Percentiles rank a stretch among this genome's conserved stretches.
These are phyloP conservation scores for Dicaeum eximium DNA, from an alignment of 2,113 vertebrate species.

Conservation along the genomic window DNA sequence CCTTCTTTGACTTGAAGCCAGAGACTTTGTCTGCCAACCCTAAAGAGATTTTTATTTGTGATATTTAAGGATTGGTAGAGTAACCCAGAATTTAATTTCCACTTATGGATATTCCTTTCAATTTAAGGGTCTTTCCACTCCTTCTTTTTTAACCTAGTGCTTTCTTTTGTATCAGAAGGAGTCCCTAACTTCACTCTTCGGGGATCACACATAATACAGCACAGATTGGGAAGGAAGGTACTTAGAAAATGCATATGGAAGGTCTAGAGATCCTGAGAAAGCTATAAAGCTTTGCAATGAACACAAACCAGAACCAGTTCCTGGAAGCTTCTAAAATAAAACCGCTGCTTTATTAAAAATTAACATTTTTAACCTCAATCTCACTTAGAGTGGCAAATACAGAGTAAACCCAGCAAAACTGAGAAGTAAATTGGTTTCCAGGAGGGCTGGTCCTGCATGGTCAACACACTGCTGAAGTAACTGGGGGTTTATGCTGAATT, in stretches of 20 bases:
- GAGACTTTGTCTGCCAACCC: background rate
- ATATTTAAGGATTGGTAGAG: background rate
- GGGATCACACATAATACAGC: background rate
- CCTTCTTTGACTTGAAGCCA: background rate
- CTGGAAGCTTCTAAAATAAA: conserved; percentile 14
- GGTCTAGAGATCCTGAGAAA: background rate
- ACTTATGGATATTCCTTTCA: background rate
- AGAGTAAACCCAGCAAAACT: background rate
- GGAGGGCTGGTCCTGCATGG: background rate
- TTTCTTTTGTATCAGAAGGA: background rate
- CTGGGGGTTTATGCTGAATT: background rate
- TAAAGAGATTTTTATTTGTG: background rate
- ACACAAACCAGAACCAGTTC: background rate
- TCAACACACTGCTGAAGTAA: background rate
- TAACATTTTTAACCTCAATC: background rate
- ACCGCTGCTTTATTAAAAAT: conserved; percentile 4
- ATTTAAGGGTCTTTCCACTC: background rate
- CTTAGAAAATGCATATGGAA: background rate
- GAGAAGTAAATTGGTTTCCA: background rate
- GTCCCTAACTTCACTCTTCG: background rate
- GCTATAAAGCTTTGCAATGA: background rate
- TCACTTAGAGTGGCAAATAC: background rate
- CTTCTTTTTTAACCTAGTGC: background rate
- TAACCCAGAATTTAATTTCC: background rate
- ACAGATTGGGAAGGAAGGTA: background rate